These are phyloP conservation scores for Zapus hudsonius DNA, from an alignment of 2,113 vertebrate genomes.

Conservation along the genomic window DNA sequence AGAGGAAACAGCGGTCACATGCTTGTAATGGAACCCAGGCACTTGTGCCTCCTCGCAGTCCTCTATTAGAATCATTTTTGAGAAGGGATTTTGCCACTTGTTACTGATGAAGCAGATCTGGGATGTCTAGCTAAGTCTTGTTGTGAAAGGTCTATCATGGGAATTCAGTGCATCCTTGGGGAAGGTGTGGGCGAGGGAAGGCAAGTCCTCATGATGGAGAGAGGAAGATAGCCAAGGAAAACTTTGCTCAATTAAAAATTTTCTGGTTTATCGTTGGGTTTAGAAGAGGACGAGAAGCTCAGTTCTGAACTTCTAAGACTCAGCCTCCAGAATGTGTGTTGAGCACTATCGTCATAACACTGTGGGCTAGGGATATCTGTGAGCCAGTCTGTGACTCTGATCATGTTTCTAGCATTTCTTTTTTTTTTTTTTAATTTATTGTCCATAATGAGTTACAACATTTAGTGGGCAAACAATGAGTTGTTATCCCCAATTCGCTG, in stretches of 20 bases:
- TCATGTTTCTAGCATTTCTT: neutral
- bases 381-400: constrained; percentile 13
- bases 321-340: neutral
- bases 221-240: neutral
- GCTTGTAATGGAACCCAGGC: neutral
- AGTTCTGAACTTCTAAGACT: constrained; percentile 6
- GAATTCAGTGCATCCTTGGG: neutral
- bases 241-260: neutral
- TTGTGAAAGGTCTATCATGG: neutral
- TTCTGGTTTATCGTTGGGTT: constrained; percentile 19
- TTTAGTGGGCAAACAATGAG: too few species aligned
- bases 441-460: too few species aligned
- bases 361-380: neutral
- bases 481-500: too few species aligned
- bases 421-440: too few species aligned
- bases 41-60: neutral
- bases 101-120: neutral
- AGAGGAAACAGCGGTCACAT: neutral
- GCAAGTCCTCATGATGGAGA: neutral
- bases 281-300: constrained; percentile 25
- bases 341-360: neutral
- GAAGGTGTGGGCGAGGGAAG: neutral
- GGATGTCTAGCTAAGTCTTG: neutral
- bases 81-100: neutral
- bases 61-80: neutral